Evolutionary conservation across 1,140 invertebrate species (phyloP).

Genomic region (Lanistes nyassanus): DNA sequence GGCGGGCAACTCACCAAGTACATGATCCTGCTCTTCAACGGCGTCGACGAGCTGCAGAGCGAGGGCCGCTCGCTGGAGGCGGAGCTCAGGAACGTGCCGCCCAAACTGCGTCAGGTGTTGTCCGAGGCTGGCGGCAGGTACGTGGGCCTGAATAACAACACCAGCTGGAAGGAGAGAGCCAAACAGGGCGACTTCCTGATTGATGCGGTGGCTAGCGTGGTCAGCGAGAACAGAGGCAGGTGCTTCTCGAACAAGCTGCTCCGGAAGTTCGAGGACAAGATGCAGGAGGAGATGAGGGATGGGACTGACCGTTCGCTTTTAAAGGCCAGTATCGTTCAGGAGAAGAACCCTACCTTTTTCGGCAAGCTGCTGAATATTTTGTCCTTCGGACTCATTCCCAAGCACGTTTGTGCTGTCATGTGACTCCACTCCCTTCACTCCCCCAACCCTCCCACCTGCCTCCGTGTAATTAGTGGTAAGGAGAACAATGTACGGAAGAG

Average conservation of each 20-base stretch:
- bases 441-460: too few relatives aligned
- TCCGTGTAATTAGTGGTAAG: too few relatives aligned
- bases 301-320: neutral
- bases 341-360: neutral
- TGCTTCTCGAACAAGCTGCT: constrained; percentile 11
- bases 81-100: neutral
- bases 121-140: neutral
- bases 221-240: neutral
- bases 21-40: constrained; percentile 23
- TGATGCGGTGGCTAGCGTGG: neutral
- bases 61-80: neutral
- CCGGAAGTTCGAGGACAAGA: neutral
- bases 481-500: too few relatives aligned
- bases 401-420: neutral
- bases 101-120: constrained; percentile 10
- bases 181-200: neutral
- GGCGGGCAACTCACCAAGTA: neutral
- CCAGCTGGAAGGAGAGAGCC: neutral
- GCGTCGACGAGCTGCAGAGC: constrained; percentile 9
- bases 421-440: too few relatives aligned
- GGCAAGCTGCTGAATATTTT: neutral
- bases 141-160: constrained; percentile 16
- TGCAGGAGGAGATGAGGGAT: neutral
- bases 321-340: neutral
- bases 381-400: constrained; percentile 1